Base-by-base conservation (phyloP, 2,113 vertebrate species). In the Thunnus maccoyii region DNA sequence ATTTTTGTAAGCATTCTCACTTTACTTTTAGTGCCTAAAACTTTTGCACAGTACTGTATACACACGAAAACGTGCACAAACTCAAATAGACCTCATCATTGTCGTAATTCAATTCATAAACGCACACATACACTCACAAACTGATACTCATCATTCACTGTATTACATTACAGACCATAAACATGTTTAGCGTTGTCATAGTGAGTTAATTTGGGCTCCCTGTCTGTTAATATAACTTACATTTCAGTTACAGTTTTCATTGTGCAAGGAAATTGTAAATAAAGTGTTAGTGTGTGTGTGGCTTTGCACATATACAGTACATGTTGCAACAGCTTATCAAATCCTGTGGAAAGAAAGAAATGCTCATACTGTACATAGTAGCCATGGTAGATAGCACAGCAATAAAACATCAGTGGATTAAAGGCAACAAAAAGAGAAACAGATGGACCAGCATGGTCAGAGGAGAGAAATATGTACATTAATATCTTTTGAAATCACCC, bases 51-150 rank as follows among this genome's bases (percentile, higher is more conserved):
- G 22, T 22, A 22, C 22, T 22, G 22, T 22, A 22, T 22, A 22
- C 22, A 22, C 22, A 22, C 22, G 22, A 22, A 22, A 22, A 22
- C 22, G 22, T 22, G 22, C 22, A 22, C 22, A 22, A 22, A 22
- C 22, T 22, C 22, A 22, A 22, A 22, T 22, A 22, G 22, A 22
- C 22, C 22, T 22, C 22, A 22, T 22, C 22, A 22, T 22, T 22
- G 22, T 22, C 22, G 22, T 46, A 30, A 55, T 66, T 65, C 32
- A 72, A 78, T 69, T 66, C 27, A 58, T 72, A 51, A 68, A 79
- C 44, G 20, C 51, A 50, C 27, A 62, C 17, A 55, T 6, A 22
- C 14, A 18, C 20, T 48, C 12, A 18, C 22, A 22, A 22, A 22
- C 1, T 1, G 22, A 22, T 22, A 22, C 22, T 22, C 22, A 22